Conservation (phyloP, 2,797 vertebrate genomes). For the Gadopsis marmoratus region DNA sequence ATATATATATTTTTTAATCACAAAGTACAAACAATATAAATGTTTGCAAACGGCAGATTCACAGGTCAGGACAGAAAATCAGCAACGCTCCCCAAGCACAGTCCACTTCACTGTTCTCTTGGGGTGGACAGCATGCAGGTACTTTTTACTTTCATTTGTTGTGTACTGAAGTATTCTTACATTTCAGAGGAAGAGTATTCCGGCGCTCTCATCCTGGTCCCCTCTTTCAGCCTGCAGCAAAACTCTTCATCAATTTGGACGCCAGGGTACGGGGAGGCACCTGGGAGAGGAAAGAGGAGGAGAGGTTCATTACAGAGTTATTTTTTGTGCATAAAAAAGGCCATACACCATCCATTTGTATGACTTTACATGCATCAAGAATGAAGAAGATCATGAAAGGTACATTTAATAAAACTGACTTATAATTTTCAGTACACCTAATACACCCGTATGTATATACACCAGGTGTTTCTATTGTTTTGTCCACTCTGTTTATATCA, state of each 20-base stretch:
- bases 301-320: conserved; percentile 11
- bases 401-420: not conserved
- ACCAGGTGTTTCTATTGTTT: not conserved
- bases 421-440: not conserved
- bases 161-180: conserved; percentile 80
- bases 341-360: not conserved
- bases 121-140: not conserved
- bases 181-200: conserved; percentile 95
- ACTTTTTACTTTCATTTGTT: not conserved
- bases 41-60: not conserved
- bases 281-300: conserved; percentile 71
- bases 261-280: conserved; percentile 94
- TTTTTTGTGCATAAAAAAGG: conserved; percentile 14
- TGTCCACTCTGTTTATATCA: not conserved
- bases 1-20: not conserved
- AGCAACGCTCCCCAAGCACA: not conserved
- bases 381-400: not conserved
- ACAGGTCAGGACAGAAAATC: not conserved
- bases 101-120: not conserved
- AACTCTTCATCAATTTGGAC: conserved; percentile 96
- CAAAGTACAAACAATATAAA: not conserved
- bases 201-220: conserved; percentile 93
- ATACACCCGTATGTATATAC: not conserved
- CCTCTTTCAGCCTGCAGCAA: conserved; percentile 94
- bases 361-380: not conserved